Base-by-base conservation (phyloP, 2,888 invertebrate species). In the Helobdella robusta region DNA sequence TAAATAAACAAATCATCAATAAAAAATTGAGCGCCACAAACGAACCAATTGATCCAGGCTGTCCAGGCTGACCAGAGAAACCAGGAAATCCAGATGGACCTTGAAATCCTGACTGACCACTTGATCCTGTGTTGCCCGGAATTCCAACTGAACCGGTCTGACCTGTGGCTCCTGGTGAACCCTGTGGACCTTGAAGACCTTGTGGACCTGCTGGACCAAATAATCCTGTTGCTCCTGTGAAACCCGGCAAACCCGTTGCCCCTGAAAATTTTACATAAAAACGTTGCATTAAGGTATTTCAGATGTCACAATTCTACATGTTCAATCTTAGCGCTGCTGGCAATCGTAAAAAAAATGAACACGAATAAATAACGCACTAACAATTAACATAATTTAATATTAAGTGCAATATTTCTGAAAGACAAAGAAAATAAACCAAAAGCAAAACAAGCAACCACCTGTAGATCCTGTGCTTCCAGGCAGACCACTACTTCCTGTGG, bases 111-210 rank as follows among this genome's bases (percentile, higher is more conserved):
- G 32, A 8, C 6, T 28, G 28, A 30, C 56, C 56, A 8, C 11
- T n/a, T 25, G n/a, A n/a, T 30, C 56, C 56, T 6, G 56, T 56
- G n/a, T 1, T 28, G 5, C 56, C 56, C 28, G 56, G n/a, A 1
- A 1, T 25, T 28, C 56, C 56, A 30, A 8, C 56, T 1, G 32
- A 30, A 23, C 56, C 56, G 8, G 56, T n/a, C n/a, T n/a, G n/a
- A n/a, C n/a, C n/a, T n/a, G n/a, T n/a, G n/a, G 23, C n/a, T 50
- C 62, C 62, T 25, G 20, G 8, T n/a, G 30, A 20, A 23, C 56
- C 56, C 25, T 15, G 15, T 25, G 52, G 64, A 8, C 64, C 64
- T 56, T 64, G 54, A 35, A 36, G 35, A 18, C 64, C 64, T 35
- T n/a, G 54, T 35, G 64, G 34, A 3, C 64, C 64, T 34, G 62